Base-by-base conservation (phyloP, 2,113 vertebrate genomes). In the Prunella himalayana region DNA sequence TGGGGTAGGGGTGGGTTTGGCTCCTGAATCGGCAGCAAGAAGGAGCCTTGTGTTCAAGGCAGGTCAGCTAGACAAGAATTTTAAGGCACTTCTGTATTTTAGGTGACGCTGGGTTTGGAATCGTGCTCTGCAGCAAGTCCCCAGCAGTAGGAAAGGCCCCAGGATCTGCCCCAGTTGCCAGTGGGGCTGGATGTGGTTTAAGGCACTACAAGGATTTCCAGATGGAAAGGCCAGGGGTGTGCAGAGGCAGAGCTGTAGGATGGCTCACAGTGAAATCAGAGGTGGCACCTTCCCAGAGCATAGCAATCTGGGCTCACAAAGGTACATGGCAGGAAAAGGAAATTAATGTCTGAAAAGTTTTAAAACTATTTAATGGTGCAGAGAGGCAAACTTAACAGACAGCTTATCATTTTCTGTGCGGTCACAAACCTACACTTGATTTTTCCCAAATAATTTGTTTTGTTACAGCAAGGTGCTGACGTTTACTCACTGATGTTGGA, bases 321-420 rank as follows among this genome's bases (percentile, higher is more conserved):
- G 25, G n/a, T 59, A 14, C 10, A 10, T 0, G 0, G 12, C 15
- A 4, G 53, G 8, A n/a, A 64, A 82, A 51, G 2, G 9, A 11
- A 10, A 44, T 37, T 15, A 22, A 6, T 1, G 15, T 50, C 31
- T 20, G 9, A 41, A 77, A 72, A 61, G 11, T 15, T 68, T 72
- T 15, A 16, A 22, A 89, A 41, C 15, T 18, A 42, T 64, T 54
- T 64, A 30, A 51, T 13, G 13, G 33, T 22, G 24, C 27, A 83
- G 35, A 56, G 51, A 72, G 30, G 23, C 44, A 79, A 76, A 47
- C 7, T 49, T 73, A 59, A 14, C 33, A 61, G 11, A 24, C 31
- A 76, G 27, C 10, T 56, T 59, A n/a, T 47, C 1, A 12, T 30
- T 49, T 86, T 66, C 39, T 82, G 13, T 30, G 61, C 51, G 41